phyloP scores from a whole-genome alignment of 2,113 vertebrate genomes.

The Pseudonaja textilis region DNA sequence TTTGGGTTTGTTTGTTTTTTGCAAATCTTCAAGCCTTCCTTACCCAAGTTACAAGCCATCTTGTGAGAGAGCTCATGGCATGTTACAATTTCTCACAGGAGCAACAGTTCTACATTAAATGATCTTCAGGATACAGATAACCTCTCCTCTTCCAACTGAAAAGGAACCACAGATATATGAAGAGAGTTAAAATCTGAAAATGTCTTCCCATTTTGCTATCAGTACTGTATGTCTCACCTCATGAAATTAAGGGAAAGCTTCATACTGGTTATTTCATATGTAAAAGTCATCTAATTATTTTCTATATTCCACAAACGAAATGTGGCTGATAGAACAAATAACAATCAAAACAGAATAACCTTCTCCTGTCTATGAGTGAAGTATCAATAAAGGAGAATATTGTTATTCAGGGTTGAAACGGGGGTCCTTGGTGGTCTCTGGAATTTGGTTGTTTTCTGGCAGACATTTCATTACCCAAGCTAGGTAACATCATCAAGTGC shows the following conservation, averaged over 20 bases:
- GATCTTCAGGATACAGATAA: not conserved
- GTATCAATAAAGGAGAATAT: not conserved
- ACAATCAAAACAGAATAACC: not conserved
- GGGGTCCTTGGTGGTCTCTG: not conserved
- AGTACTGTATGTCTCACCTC: not conserved
- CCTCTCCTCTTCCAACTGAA: not conserved
- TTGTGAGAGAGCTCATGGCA: not conserved
- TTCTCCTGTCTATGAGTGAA: not conserved
- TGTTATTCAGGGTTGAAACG: not conserved
- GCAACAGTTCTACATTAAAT: not conserved
- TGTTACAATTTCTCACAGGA: not conserved
- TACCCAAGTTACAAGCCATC: not conserved
- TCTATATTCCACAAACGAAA: not conserved
- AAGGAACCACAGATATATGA: not conserved
- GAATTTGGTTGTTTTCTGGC: not conserved
- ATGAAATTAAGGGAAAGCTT: not conserved
- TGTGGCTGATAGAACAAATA: not conserved
- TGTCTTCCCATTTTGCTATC: not conserved
- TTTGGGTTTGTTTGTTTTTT: no score
- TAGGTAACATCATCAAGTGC: not conserved
- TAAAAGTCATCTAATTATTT: not conserved
- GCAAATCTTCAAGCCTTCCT: no score
- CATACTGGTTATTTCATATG: not conserved
- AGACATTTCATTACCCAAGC: not conserved
- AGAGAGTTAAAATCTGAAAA: not conserved